Conservation (phyloP, 2,888 invertebrate genomes). For the Germaria angustata region DNA sequence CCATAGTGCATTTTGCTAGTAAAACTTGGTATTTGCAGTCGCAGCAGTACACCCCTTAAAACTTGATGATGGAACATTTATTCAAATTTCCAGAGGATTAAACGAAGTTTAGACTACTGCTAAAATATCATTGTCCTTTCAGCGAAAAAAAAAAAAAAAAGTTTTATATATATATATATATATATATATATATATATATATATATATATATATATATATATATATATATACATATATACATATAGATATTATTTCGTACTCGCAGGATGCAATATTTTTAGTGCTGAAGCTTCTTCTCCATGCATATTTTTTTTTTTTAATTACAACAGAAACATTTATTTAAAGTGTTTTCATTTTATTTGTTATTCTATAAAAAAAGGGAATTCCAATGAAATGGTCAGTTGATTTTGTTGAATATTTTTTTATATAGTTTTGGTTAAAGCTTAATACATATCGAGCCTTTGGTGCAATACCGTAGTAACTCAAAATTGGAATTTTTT, state of each 20-base stretch:
- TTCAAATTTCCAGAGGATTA: slow-evolving; percentile 69
- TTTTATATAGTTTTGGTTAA: background rate
- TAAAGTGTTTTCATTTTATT: slow-evolving; percentile 52
- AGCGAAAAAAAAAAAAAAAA: background rate
- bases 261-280: slow-evolving; percentile 21
- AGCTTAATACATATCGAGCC: slow-evolving; percentile 16
- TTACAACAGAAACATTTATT: slow-evolving; percentile 55
- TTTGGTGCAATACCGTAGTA: no score
- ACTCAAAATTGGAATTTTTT: no score
- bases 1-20: slow-evolving; percentile 4
- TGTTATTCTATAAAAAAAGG: slow-evolving; percentile 27
- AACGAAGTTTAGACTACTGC: slow-evolving; percentile 57
- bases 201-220: no score
- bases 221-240: no score
- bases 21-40: background rate
- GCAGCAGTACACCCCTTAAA: background rate
- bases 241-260: slow-evolving; percentile 43
- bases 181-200: no score
- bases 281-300: background rate
- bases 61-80: slow-evolving; percentile 66
- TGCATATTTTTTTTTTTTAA: background rate
- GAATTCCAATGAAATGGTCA: slow-evolving; percentile 62
- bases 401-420: slow-evolving; percentile 55
- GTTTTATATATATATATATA: no score
- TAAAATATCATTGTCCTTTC: slow-evolving; percentile 37